Percentiles rank a stretch among this genome's conserved stretches.
These are phyloP conservation scores for Vespertilio murinus DNA, from an alignment of 2,797 vertebrate genomes.

Conservation along the genomic window DNA sequence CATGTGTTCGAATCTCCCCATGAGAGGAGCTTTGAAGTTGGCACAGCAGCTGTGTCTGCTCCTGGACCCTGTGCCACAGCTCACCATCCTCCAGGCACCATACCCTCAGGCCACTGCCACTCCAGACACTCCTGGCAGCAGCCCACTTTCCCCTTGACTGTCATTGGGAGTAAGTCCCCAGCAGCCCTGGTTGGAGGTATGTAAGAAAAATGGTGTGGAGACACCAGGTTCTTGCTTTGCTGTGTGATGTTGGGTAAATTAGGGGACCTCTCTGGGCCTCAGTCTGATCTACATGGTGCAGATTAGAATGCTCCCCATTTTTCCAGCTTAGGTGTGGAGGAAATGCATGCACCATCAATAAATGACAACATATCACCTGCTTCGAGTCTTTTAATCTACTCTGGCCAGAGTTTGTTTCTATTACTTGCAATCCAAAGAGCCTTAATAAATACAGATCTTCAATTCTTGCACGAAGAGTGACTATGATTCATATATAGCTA, in stretches of 20 bases:
- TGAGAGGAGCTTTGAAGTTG: not conserved
- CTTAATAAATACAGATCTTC: not conserved
- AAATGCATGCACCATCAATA: not conserved
- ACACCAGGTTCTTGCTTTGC: not conserved
- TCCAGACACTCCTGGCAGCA: accelerated
- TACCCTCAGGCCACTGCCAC: not conserved
- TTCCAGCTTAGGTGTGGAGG: not conserved
- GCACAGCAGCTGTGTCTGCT: not conserved
- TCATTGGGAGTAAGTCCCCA: accelerated
- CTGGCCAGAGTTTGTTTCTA: not conserved
- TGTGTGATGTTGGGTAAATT: not conserved
- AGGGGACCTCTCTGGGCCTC: not conserved
- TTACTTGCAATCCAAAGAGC: slow-evolving; percentile 5
- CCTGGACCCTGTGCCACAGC: accelerated
- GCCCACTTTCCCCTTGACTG: not conserved
- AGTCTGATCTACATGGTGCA: not conserved
- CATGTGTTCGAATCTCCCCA: no score
- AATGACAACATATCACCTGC: not conserved
- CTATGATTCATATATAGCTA: not conserved
- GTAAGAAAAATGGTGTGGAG: not conserved
- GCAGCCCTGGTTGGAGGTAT: not conserved
- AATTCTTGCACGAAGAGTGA: not conserved
- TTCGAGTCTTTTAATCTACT: not conserved
- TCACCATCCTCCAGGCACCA: no score
- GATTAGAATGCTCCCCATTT: not conserved